Conservation (phyloP, 2,113 vertebrate species). For the Salvelinus fontinalis region DNA sequence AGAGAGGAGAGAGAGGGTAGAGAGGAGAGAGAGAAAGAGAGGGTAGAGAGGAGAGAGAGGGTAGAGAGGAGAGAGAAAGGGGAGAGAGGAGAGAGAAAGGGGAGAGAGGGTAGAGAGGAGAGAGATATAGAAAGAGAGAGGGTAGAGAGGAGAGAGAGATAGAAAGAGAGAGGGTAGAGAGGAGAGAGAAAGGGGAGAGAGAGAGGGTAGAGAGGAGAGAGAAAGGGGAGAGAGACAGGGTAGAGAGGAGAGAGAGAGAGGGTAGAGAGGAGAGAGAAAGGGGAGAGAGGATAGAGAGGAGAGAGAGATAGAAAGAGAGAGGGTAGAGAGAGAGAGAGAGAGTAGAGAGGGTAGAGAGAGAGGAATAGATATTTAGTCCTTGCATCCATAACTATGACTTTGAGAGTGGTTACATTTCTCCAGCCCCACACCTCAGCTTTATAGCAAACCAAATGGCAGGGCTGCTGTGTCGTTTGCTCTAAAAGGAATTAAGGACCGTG, state of each 20-base stretch:
- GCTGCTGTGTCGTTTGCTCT: too few relatives aligned
- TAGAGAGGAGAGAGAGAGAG: neutral
- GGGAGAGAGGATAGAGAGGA: neutral
- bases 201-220: neutral
- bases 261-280: neutral
- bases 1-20: too few relatives aligned
- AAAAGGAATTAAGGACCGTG: too few relatives aligned
- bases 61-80: constrained; percentile 7
- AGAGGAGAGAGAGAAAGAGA: neutral
- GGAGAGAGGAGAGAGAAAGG: neutral
- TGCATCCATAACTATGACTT: too few relatives aligned
- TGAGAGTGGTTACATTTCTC: too few relatives aligned
- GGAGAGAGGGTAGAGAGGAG: neutral
- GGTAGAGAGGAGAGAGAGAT: neutral
- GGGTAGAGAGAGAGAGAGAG: too few relatives aligned
- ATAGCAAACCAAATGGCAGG: too few relatives aligned
- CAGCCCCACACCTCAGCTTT: too few relatives aligned
- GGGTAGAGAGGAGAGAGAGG: neutral
- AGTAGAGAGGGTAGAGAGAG: neutral
- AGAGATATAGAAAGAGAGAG: neutral
- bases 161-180: too few relatives aligned
- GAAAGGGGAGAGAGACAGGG: neutral
- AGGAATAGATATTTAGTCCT: neutral
- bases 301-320: neutral
- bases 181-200: too few relatives aligned